These are phyloP conservation scores for Pelecanus crispus DNA, from an alignment of 2,113 vertebrate genomes.

Conservation along the genomic window DNA sequence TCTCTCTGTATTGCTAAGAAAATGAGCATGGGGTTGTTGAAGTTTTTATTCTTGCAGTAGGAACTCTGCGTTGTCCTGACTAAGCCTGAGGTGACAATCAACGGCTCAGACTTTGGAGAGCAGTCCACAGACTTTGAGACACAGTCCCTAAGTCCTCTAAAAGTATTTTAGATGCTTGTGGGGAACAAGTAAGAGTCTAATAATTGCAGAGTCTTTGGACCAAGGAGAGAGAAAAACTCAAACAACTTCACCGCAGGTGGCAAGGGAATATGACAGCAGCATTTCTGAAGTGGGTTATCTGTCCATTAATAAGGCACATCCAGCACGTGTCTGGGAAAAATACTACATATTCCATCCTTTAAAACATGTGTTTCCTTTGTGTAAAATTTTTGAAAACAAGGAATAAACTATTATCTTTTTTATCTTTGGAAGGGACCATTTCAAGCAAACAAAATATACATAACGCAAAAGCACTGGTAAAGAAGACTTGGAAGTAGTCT, in stretches of 20 bases:
- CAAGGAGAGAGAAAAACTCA: not conserved
- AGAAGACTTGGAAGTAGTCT: not conserved
- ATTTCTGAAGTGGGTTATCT: not conserved
- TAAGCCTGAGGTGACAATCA: not conserved
- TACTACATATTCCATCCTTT: not conserved
- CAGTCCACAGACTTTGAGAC: not conserved
- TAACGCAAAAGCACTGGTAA: not conserved
- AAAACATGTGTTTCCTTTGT: not conserved
- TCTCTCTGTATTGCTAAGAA: not conserved
- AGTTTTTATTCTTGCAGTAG: not conserved
- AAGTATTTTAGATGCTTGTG: not conserved
- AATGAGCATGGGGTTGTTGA: not conserved
- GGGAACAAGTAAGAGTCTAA: not conserved
- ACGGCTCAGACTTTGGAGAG: not conserved
- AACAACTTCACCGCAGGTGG: not conserved
- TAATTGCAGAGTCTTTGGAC: not conserved
- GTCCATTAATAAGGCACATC: not conserved
- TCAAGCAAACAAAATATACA: not conserved
- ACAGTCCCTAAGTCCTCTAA: not conserved
- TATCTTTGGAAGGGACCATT: not conserved
- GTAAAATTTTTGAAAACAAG: not conserved
- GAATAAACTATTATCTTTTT: fast-evolving
- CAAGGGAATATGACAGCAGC: not conserved
- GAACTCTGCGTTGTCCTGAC: not conserved
- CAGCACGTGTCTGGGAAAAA: not conserved